These are phyloP conservation scores for Ceyx margarethae DNA, from an alignment of 2,113 vertebrate genomes.

Conservation along the genomic window DNA sequence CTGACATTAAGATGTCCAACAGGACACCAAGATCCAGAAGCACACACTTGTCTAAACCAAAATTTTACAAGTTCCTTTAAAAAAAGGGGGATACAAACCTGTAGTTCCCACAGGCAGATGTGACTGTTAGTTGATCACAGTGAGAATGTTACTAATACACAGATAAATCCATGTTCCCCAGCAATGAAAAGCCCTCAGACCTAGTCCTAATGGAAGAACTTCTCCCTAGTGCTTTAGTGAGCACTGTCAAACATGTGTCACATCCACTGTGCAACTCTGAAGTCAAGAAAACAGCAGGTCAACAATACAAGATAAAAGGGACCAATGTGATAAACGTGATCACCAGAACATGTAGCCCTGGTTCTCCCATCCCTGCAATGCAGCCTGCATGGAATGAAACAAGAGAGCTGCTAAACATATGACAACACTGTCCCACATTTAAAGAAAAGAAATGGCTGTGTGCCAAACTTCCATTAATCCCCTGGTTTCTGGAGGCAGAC, in stretches of 20 bases:
- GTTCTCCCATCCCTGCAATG: not conserved
- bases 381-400: not conserved
- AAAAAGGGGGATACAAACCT: not conserved
- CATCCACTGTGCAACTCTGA: not conserved
- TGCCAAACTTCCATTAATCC: not conserved
- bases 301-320: not conserved
- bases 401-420: not conserved
- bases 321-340: not conserved
- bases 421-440: not conserved
- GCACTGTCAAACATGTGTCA: not conserved
- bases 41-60: not conserved
- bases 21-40: not conserved
- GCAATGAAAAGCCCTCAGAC: not conserved
- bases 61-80: not conserved
- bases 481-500: not conserved
- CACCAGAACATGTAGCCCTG: not conserved
- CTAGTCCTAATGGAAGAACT: not conserved
- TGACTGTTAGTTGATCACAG: not conserved
- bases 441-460: not conserved
- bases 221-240: not conserved
- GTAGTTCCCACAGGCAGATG: not conserved
- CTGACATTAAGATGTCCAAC: not conserved
- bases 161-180: accelerated
- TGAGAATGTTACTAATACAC: not conserved
- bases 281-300: not conserved